Conservation (phyloP, 2,113 vertebrate species). For the Larimichthys polyactis region DNA sequence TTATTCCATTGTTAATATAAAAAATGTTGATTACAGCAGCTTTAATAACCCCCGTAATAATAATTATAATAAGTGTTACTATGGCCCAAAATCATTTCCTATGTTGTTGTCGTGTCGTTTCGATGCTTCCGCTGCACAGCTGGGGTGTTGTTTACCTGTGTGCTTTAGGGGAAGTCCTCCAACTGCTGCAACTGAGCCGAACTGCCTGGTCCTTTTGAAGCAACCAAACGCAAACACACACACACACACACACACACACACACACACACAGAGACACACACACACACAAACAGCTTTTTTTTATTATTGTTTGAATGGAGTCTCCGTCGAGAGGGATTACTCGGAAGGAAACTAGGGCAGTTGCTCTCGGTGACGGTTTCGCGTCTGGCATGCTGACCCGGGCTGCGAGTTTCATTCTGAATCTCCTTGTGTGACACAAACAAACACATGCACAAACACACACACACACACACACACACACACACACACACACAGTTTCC, state of each 20-base stretch:
- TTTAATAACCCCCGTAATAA: too few relatives aligned
- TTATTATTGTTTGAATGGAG: constrained; percentile 50
- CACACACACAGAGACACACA: too few relatives aligned
- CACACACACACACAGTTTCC: background rate
- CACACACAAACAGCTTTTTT: background rate
- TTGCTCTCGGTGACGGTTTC: constrained; percentile 55
- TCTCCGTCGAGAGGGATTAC: constrained; percentile 54
- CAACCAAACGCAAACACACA: constrained; percentile 26
- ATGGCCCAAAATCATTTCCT: too few relatives aligned
- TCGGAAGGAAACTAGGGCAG: constrained; percentile 53
- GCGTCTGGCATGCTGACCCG: constrained; percentile 28
- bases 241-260: too few relatives aligned
- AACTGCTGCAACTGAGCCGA: constrained; percentile 2
- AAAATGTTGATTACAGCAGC: too few relatives aligned
- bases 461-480: background rate
- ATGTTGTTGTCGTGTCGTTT: too few relatives aligned
- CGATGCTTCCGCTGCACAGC: background rate
- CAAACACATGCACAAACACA: background rate
- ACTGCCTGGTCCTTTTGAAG: background rate
- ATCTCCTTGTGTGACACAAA: constrained; percentile 14
- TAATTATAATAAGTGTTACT: too few relatives aligned
- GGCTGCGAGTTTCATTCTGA: constrained; percentile 22
- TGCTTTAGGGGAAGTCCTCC: constrained; percentile 21
- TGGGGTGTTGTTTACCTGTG: constrained; percentile 26
- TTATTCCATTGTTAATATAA: too few relatives aligned